These are phyloP conservation scores for Megaceryle torquata DNA, from an alignment of 2,113 vertebrate species.

Conservation along the genomic window DNA sequence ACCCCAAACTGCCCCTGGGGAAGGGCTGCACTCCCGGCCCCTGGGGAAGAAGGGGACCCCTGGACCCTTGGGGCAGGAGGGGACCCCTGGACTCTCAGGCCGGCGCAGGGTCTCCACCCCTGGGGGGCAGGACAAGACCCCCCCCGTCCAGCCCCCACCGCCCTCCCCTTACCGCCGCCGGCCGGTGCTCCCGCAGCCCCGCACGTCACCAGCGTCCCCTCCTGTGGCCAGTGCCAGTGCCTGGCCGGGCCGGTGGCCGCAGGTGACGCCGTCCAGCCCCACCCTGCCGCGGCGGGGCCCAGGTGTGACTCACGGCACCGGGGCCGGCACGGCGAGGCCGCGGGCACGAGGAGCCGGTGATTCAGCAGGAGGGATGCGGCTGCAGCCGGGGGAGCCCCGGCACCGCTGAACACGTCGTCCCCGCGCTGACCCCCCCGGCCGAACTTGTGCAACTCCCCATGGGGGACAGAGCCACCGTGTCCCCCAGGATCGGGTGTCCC, in stretches of 20 bases:
- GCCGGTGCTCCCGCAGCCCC: not conserved
- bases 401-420: not conserved
- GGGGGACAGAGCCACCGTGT: not conserved
- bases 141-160: fast-evolving
- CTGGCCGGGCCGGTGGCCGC: not conserved
- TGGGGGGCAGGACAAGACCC: not conserved
- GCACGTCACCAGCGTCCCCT: not conserved
- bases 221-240: not conserved
- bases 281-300: not conserved
- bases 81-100: not conserved
- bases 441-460: not conserved
- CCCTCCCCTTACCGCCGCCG: not conserved
- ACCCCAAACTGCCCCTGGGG: not conserved
- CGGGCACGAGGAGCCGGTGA: not conserved
- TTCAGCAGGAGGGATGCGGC: not conserved
- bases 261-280: not conserved
- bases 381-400: not conserved
- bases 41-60: not conserved
- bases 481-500: conserved; percentile 20
- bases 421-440: not conserved
- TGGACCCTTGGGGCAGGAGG: not conserved
- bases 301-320: not conserved
- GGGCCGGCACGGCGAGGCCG: not conserved
- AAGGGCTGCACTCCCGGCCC: not conserved
- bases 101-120: not conserved